These are phyloP conservation scores for Rhipidura dahli DNA, from an alignment of 2,113 vertebrate genomes.

Conservation along the genomic window DNA sequence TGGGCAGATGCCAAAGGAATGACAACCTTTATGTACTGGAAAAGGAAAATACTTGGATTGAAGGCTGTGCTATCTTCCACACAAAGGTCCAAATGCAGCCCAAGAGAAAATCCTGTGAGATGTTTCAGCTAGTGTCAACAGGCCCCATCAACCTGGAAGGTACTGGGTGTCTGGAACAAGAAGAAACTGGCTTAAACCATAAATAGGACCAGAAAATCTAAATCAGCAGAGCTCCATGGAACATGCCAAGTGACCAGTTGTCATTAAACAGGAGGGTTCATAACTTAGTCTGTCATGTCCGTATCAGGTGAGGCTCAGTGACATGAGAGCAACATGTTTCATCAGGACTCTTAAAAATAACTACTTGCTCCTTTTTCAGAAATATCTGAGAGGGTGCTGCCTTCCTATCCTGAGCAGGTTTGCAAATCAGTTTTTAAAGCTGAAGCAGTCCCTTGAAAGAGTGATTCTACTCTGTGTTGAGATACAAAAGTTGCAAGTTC, in stretches of 20 bases:
- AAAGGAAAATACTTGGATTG: not conserved
- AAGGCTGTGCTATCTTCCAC: not conserved
- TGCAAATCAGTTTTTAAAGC: not conserved
- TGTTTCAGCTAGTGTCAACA: not conserved
- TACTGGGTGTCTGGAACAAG: not conserved
- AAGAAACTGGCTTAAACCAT: not conserved
- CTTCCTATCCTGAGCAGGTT: not conserved
- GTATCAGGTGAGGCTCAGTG: not conserved
- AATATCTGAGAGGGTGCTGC: not conserved
- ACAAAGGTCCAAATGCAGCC: not conserved
- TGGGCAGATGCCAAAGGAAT: not conserved
- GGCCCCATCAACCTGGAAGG: not conserved
- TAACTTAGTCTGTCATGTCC: not conserved
- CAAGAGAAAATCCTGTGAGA: not conserved
- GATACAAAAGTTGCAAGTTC: not conserved
- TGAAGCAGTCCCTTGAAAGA: not conserved
- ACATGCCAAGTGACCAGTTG: not conserved
- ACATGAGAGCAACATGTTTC: not conserved
- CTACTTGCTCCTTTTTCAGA: not conserved
- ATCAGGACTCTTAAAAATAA: not conserved
- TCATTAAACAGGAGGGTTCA: not conserved
- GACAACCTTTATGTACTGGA: not conserved
- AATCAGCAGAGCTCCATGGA: not conserved
- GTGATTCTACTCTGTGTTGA: not conserved
- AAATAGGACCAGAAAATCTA: not conserved